Percentiles rank a stretch among this genome's conserved stretches.
These are phyloP conservation scores for Teleiodes luculella DNA, from an alignment of 2,888 invertebrate species.

Conservation along the genomic window DNA sequence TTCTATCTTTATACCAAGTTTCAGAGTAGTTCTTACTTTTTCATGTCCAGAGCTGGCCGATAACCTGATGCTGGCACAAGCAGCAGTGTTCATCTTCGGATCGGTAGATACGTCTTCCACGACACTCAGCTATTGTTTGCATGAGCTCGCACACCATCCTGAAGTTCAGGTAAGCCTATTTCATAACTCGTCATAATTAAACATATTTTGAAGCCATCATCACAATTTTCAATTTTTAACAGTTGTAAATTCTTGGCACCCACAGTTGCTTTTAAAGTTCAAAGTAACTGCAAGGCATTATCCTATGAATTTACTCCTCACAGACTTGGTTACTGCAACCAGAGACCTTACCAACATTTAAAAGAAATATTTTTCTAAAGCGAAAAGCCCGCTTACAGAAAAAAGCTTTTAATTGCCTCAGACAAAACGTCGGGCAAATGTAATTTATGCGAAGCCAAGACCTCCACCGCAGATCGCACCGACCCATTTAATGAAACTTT, in stretches of 20 bases:
- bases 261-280: background rate
- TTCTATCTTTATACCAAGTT: too few species aligned
- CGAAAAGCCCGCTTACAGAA: background rate
- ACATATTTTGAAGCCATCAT: too few species aligned
- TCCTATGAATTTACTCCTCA: background rate
- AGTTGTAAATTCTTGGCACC: too few species aligned
- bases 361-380: background rate
- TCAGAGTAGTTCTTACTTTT: too few species aligned
- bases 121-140: slow-evolving; percentile 43
- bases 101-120: slow-evolving; percentile 61
- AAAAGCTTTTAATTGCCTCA: background rate
- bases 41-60: slow-evolving; percentile 47
- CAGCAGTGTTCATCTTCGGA: slow-evolving; percentile 57
- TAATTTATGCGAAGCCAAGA: background rate
- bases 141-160: slow-evolving; percentile 56
- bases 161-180: slow-evolving; percentile 43
- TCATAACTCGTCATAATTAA: too few species aligned
- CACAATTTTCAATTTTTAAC: too few species aligned
- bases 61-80: slow-evolving; percentile 60
- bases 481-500: too few species aligned
- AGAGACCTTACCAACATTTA: background rate
- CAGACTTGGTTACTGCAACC: background rate
- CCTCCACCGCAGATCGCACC: too few species aligned
- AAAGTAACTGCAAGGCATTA: background rate
- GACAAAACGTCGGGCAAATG: background rate